phyloP scores from a whole-genome alignment of 2,888 invertebrate species.

The Dinocampus coccinellae region DNA sequence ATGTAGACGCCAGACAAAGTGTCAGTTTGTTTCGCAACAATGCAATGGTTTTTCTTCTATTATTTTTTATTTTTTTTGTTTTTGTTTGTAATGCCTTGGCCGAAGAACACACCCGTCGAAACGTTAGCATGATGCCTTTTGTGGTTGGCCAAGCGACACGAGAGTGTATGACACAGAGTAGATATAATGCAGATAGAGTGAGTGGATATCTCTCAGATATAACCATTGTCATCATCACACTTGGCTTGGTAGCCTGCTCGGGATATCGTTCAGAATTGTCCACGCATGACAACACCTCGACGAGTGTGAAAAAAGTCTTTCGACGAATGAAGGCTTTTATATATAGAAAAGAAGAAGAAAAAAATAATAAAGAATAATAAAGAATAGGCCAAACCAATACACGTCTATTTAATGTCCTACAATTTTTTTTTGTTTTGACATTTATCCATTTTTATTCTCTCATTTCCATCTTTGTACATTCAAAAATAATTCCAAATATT shows the following conservation, averaged over 20 bases:
- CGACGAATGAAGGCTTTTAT: constrained; percentile 1
- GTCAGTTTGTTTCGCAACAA: constrained; percentile 18
- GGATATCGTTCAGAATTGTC: constrained; percentile 7
- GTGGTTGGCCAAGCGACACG: constrained; percentile 6
- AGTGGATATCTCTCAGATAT: not conserved
- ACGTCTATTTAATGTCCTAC: too few relatives aligned
- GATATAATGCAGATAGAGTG: not conserved
- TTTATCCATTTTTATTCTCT: too few relatives aligned
- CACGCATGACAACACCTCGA: constrained; percentile 12
- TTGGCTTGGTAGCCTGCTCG: not conserved
- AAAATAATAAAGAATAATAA: not conserved
- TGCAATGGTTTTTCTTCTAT: not conserved
- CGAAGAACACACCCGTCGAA: constrained; percentile 11
- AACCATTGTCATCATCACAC: not conserved
- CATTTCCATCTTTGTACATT: too few relatives aligned
- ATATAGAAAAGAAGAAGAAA: not conserved
- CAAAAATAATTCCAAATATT: too few relatives aligned
- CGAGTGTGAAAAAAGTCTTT: constrained; percentile 20
- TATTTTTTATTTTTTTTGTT: too few relatives aligned
- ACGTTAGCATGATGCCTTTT: constrained; percentile 11
- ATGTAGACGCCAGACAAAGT: not conserved
- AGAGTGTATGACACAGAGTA: not conserved
- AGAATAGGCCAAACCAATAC: too few relatives aligned
- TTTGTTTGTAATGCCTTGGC: not conserved
- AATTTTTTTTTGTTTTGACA: too few relatives aligned